These are phyloP conservation scores for Chrysoperla carnea DNA, from an alignment of 1,140 invertebrate species.

Conservation along the genomic window DNA sequence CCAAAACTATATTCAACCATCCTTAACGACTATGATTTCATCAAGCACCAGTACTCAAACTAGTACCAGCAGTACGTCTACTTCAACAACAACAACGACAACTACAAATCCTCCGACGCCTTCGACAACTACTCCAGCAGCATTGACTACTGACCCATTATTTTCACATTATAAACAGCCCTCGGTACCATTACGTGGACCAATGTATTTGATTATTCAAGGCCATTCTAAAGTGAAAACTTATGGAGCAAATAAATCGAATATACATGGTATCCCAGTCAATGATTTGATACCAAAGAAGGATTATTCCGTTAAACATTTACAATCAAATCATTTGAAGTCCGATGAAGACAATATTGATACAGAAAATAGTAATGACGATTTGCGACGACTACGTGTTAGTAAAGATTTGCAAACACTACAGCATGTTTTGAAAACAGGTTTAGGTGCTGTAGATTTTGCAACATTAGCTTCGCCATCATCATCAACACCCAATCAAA, in stretches of 20 bases:
- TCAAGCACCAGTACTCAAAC: too few relatives aligned
- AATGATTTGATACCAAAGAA: slow-evolving; percentile 25
- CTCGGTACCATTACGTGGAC: slow-evolving; percentile 35
- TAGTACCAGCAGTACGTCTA: too few relatives aligned
- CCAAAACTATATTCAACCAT: too few relatives aligned
- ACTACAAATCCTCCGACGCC: slow-evolving; percentile 22
- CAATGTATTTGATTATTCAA: slow-evolving; percentile 62
- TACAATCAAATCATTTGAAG: slow-evolving; percentile 19
- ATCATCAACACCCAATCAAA: background rate
- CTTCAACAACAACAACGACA: slow-evolving; percentile 20
- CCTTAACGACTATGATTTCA: background rate
- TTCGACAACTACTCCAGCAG: slow-evolving; percentile 19
- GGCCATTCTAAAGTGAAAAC: slow-evolving; percentile 70
- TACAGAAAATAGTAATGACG: slow-evolving; percentile 11
- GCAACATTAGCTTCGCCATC: slow-evolving; percentile 1
- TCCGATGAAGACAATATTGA: slow-evolving; percentile 20
- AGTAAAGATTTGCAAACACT: slow-evolving; percentile 16
- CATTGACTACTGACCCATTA: slow-evolving; percentile 29
- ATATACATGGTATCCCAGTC: slow-evolving; percentile 20
- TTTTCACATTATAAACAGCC: slow-evolving; percentile 46
- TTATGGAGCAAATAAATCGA: slow-evolving; percentile 43
- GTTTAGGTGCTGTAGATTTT: slow-evolving; percentile 17
- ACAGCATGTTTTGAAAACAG: slow-evolving; percentile 17
- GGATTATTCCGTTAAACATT: slow-evolving; percentile 26
- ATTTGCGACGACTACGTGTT: slow-evolving; percentile 4